Percentiles rank a stretch among this genome's conserved stretches.
These are phyloP conservation scores for Heliocidaris tuberculata DNA, from an alignment of 35 echinoderm and acorn worm species.

Conservation along the genomic window DNA sequence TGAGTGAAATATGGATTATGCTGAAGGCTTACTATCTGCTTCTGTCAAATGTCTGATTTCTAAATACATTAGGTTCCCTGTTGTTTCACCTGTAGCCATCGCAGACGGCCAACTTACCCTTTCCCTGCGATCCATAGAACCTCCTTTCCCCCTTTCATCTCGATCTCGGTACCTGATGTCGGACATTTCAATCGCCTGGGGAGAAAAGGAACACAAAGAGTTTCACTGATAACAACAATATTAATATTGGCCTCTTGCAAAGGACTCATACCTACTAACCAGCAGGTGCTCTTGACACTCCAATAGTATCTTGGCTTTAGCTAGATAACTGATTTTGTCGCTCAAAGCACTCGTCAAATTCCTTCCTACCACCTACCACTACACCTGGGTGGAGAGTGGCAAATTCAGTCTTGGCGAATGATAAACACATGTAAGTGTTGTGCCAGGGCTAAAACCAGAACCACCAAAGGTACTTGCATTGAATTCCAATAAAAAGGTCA, in stretches of 20 bases:
- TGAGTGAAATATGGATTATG: not conserved
- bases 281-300: too few relatives aligned
- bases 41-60: not conserved
- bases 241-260: not conserved
- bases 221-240: not conserved
- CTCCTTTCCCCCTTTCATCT: slow-evolving; percentile 28
- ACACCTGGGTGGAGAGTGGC: too few relatives aligned
- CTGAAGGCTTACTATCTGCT: not conserved
- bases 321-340: too few relatives aligned
- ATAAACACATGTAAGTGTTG: too few relatives aligned
- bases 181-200: slow-evolving; percentile 38
- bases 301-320: too few relatives aligned
- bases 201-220: not conserved
- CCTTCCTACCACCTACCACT: too few relatives aligned
- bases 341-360: too few relatives aligned
- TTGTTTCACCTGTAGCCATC: not conserved
- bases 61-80: not conserved
- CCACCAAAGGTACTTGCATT: too few relatives aligned
- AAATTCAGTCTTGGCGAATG: too few relatives aligned
- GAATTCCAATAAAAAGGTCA: too few relatives aligned
- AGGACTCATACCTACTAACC: too few relatives aligned
- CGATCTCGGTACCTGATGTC: slow-evolving; percentile 40
- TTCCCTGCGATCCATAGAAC: slow-evolving; percentile 20
- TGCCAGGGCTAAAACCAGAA: too few relatives aligned
- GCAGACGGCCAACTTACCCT: not conserved